These are phyloP conservation scores for Eufriesea mexicana DNA, from an alignment of 1,140 invertebrate species.

Conservation along the genomic window DNA sequence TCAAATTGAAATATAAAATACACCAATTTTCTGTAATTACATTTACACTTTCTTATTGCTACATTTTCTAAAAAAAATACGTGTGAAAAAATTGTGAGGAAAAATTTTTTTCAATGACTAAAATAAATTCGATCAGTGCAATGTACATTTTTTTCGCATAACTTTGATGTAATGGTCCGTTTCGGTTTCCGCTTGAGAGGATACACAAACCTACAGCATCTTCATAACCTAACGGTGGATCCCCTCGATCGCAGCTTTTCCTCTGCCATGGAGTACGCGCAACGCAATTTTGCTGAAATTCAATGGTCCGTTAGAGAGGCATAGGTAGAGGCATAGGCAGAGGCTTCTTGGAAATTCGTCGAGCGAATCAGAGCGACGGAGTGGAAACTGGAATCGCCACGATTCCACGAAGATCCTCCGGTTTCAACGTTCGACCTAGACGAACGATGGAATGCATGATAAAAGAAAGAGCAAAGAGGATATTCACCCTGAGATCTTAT, in stretches of 20 bases:
- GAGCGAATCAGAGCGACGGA: constrained; percentile 53
- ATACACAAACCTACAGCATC: constrained; percentile 16
- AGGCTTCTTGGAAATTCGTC: constrained; percentile 27
- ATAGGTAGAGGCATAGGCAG: not conserved
- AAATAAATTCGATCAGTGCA: not conserved
- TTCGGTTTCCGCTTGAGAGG: constrained; percentile 11
- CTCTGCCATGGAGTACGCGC: constrained; percentile 5
- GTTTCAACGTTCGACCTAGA: constrained; percentile 6
- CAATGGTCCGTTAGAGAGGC: constrained; percentile 32
- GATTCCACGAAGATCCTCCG: not conserved
- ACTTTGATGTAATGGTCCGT: not conserved
- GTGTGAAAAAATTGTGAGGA: too few species aligned
- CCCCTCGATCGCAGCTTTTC: constrained; percentile 6
- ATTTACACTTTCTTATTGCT: too few species aligned
- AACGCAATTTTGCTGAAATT: constrained; percentile 54
- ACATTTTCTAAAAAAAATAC: too few species aligned
- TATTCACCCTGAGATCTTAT: constrained; percentile 21
- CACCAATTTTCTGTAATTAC: too few species aligned
- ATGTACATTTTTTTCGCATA: not conserved
- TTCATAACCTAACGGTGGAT: constrained; percentile 56
- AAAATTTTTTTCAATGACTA: not conserved
- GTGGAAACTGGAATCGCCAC: constrained; percentile 54
- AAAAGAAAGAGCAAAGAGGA: not conserved
- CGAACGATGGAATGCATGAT: not conserved
- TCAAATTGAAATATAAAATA: too few species aligned